These are phyloP conservation scores for Adelges cooleyi DNA, from an alignment of 1,140 invertebrate genomes.

Conservation along the genomic window DNA sequence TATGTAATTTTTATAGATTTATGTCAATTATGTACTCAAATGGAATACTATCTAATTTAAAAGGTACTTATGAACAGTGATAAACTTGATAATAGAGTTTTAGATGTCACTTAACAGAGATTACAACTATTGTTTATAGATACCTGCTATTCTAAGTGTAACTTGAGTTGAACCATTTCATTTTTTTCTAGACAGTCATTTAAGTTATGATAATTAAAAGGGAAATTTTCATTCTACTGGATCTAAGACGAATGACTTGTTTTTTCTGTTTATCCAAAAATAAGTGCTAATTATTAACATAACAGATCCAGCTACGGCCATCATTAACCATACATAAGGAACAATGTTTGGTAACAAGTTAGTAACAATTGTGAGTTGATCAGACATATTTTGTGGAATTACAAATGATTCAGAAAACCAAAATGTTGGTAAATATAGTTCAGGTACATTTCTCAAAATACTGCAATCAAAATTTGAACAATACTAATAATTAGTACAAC, in stretches of 20 bases:
- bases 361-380: slow-evolving; percentile 2
- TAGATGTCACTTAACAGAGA: too few species aligned
- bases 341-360: background rate
- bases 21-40: too few species aligned
- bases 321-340: slow-evolving; percentile 2
- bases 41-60: too few species aligned
- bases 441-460: background rate
- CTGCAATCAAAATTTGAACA: background rate
- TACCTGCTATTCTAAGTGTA: too few species aligned
- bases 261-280: background rate
- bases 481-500: too few species aligned
- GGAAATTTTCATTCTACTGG: background rate
- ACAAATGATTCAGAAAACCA: slow-evolving; percentile 8
- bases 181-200: too few species aligned
- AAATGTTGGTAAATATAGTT: slow-evolving; percentile 5
- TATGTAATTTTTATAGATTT: too few species aligned
- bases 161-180: too few species aligned
- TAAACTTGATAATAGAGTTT: too few species aligned
- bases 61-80: too few species aligned
- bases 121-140: too few species aligned
- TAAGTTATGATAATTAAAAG: too few species aligned
- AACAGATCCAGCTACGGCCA: background rate
- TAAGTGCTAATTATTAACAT: slow-evolving; percentile 1
- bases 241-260: background rate
- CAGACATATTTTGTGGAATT: slow-evolving; percentile 3